Percentiles rank a stretch among this genome's conserved stretches.
Conservation (phyloP, 2,888 invertebrate species). For the Cheilosia urbana region DNA sequence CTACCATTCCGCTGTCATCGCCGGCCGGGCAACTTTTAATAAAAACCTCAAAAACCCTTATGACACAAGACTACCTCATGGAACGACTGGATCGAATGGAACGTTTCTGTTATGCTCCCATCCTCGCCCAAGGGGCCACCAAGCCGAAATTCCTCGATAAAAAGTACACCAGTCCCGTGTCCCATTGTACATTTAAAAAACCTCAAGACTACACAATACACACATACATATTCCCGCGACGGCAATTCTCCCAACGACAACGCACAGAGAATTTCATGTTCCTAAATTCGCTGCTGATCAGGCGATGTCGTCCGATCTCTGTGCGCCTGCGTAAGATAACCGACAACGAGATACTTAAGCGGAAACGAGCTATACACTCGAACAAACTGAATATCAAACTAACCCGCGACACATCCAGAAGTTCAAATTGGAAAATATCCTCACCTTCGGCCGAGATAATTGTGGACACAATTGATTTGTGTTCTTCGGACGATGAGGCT, state of each 20-base stretch:
- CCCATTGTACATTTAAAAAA: constrained; percentile 82
- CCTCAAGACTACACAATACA: constrained; percentile 80
- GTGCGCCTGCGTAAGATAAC: constrained; percentile 82
- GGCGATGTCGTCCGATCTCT: constrained; percentile 82
- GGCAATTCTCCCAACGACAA: constrained; percentile 81
- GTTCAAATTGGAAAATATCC: constrained; percentile 82
- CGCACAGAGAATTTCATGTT: constrained; percentile 81
- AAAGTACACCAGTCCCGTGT: constrained; percentile 77
- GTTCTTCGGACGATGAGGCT: constrained; percentile 87
- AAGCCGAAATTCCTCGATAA: constrained; percentile 81
- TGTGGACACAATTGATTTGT: constrained; percentile 87
- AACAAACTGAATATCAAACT: constrained; percentile 82
- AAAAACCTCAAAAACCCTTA: constrained; percentile 84
- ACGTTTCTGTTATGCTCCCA: constrained; percentile 84
- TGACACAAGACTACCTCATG: constrained; percentile 83
- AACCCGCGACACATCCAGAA: constrained; percentile 81
- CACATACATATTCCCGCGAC: constrained; percentile 82
- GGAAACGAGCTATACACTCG: constrained; percentile 76
- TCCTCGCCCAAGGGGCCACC: constrained; percentile 79
- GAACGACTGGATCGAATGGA: constrained; percentile 85
- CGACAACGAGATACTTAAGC: constrained; percentile 78
- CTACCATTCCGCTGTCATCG: constrained; percentile 85
- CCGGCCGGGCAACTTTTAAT: constrained; percentile 85
- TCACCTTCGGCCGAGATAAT: constrained; percentile 81
- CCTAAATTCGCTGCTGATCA: constrained; percentile 82